phyloP scores from a whole-genome alignment of 2,113 vertebrate species.

The Dasyprocta punctata region DNA sequence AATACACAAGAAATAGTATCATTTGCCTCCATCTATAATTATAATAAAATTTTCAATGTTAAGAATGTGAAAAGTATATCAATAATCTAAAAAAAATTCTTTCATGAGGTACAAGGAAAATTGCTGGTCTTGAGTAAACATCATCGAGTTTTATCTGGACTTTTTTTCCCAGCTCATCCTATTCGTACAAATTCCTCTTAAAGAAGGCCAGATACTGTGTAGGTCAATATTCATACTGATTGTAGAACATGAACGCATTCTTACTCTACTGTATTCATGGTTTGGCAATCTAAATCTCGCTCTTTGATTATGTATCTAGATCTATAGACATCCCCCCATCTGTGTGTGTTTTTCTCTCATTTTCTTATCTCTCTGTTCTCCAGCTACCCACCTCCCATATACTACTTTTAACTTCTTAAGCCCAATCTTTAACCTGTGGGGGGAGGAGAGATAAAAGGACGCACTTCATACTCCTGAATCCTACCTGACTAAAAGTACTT shows the following conservation, averaged over 20 bases:
- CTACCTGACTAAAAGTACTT: not conserved
- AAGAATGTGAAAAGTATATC: not conserved
- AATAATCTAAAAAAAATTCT: constrained; percentile 21
- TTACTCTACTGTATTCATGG: not conserved
- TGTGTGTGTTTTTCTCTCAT: not conserved
- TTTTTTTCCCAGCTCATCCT: not conserved
- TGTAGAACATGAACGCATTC: not conserved
- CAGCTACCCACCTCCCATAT: not conserved
- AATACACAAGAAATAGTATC: constrained; percentile 19
- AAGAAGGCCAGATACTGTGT: not conserved
- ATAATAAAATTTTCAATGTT: constrained; percentile 5
- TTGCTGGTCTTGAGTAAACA: not conserved
- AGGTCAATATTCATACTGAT: not conserved
- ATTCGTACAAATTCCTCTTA: constrained; percentile 6
- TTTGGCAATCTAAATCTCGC: not conserved
- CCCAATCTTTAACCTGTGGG: not conserved
- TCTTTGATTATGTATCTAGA: not conserved
- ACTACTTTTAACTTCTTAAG: not conserved
- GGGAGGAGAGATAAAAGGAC: not conserved
- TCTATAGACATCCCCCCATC: not conserved
- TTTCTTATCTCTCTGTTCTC: not conserved
- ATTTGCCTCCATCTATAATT: constrained; percentile 18
- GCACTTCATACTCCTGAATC: not conserved
- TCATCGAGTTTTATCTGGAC: not conserved
- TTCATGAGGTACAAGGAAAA: not conserved